Evolutionary conservation across 2,113 vertebrate genomes (phyloP).

Genomic region (Periophthalmodon schlosseri): DNA sequence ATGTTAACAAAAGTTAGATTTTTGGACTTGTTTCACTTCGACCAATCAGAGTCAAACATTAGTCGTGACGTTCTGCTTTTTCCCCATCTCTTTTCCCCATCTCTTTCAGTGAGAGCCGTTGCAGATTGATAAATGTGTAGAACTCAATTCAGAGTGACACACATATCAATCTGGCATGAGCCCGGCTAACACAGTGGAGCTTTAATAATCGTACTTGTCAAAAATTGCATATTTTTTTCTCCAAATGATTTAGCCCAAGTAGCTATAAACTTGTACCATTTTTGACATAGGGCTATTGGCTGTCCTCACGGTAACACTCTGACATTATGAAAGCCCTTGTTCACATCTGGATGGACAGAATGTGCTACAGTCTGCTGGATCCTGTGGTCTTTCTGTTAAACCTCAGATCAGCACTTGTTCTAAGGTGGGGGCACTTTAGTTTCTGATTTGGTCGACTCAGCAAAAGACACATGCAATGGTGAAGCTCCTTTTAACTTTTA

Average conservation of each 20-base stretch:
- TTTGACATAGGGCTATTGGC: background rate
- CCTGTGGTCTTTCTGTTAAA: background rate
- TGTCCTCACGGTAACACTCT: background rate
- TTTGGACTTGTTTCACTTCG: no score
- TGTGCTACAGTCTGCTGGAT: background rate
- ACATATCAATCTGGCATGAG: no score
- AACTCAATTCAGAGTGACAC: no score
- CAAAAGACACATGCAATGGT: background rate
- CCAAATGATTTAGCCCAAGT: background rate
- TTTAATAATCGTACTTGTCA: no score
- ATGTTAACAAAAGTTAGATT: no score
- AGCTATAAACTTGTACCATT: background rate
- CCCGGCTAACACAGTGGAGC: no score
- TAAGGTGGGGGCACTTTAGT: constrained; percentile 1
- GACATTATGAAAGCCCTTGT: background rate
- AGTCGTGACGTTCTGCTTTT: no score
- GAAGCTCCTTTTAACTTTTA: constrained; percentile 8
- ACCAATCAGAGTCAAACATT: no score
- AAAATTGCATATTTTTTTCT: no score
- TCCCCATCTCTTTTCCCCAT: no score
- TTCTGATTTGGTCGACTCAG: background rate
- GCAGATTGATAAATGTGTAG: no score
- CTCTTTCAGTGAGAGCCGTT: no score
- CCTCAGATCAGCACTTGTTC: constrained; percentile 4
- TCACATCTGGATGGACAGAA: background rate